Evolutionary conservation across 2,113 vertebrate genomes (phyloP).

Genomic region (Neolamprologus variostigma): DNA sequence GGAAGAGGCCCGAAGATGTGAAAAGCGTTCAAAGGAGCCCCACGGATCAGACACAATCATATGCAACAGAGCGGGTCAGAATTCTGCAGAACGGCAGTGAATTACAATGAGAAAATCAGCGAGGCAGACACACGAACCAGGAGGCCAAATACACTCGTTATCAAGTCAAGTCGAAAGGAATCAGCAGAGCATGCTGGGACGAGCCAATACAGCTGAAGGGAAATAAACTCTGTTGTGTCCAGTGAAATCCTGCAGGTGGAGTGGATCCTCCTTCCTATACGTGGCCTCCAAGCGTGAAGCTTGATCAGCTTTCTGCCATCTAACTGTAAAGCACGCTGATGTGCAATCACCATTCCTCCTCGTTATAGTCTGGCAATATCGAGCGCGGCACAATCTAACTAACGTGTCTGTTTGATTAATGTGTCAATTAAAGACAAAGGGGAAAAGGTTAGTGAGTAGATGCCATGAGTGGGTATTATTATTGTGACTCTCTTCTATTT

Average conservation of each 20-base stretch:
- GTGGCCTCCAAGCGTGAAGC: neutral
- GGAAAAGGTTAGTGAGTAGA: constrained; percentile 2
- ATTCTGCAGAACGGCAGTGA: neutral
- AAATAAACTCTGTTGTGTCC: constrained; percentile 33
- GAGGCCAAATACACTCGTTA: constrained; percentile 16
- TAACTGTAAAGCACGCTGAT: neutral
- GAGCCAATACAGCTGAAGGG: neutral
- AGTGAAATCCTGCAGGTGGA: constrained; percentile 47
- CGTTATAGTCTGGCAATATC: constrained; percentile 22
- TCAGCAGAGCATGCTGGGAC: constrained; percentile 16
- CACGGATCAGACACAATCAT: neutral
- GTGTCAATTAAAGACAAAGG: constrained; percentile 40
- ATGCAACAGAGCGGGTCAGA: neutral
- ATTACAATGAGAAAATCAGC: neutral
- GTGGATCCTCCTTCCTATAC: constrained; percentile 43
- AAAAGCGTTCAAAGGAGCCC: neutral
- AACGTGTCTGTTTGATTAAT: constrained; percentile 47
- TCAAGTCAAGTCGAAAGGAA: constrained; percentile 27
- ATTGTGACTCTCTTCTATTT: constrained; percentile 30
- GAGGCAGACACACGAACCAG: neutral
- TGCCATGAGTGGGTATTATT: constrained; percentile 9
- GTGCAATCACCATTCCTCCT: neutral
- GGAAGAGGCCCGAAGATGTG: neutral
- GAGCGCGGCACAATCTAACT: neutral
- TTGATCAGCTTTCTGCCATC: neutral